phyloP scores from a whole-genome alignment of 2,113 vertebrate species.

The Dinomys branickii region DNA sequence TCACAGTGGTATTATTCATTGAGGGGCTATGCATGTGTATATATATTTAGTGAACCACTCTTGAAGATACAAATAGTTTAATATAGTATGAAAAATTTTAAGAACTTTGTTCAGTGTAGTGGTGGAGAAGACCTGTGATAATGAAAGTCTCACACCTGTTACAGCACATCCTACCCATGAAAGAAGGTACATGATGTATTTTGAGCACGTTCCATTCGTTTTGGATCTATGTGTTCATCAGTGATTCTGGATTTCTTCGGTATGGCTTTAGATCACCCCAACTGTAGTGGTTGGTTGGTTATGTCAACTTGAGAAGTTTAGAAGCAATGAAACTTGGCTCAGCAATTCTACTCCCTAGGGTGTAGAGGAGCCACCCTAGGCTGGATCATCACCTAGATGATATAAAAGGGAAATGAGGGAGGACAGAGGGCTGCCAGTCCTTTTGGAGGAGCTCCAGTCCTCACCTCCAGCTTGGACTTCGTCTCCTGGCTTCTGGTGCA shows the following conservation, averaged over 20 bases:
- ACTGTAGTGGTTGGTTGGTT: too few relatives aligned
- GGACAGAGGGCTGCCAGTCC: too few relatives aligned
- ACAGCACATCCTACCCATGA: neutral
- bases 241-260: neutral
- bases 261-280: constrained; percentile 6
- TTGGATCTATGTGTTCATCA: neutral
- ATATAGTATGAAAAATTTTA: neutral
- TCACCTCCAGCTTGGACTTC: too few relatives aligned
- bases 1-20: neutral
- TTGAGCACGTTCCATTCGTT: neutral
- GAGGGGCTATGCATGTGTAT: neutral
- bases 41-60: neutral
- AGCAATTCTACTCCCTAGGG: too few relatives aligned
- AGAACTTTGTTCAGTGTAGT: neutral
- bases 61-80: neutral
- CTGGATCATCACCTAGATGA: too few relatives aligned
- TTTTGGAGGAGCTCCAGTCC: too few relatives aligned
- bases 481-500: too few relatives aligned
- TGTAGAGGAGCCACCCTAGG: too few relatives aligned
- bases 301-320: too few relatives aligned
- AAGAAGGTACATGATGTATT: neutral
- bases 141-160: neutral
- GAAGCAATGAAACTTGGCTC: too few relatives aligned
- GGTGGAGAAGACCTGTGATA: too few relatives aligned
- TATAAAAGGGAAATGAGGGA: too few relatives aligned